Conservation (phyloP, 2,888 invertebrate species). For the Dicycla oo region DNA sequence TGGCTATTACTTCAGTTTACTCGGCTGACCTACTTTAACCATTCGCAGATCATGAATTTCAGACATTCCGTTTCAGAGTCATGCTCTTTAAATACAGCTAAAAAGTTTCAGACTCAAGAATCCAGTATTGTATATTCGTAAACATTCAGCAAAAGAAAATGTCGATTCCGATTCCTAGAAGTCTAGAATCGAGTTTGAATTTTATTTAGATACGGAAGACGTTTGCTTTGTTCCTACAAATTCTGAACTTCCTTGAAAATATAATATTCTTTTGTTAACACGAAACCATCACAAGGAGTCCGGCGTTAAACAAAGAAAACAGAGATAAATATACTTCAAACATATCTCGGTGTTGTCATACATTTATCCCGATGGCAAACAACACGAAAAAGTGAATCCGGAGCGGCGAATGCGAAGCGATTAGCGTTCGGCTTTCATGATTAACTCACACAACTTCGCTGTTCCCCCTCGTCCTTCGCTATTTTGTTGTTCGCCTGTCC, state of each 20-base stretch:
- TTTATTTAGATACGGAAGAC: constrained; percentile 41
- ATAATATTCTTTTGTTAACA: constrained; percentile 40
- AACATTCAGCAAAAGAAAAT: constrained; percentile 23
- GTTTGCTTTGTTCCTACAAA: constrained; percentile 40
- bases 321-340: constrained; percentile 66
- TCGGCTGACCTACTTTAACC: constrained; percentile 27
- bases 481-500: constrained; percentile 68
- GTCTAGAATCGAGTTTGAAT: constrained; percentile 27
- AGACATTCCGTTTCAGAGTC: constrained; percentile 7
- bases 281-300: constrained; percentile 30
- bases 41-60: constrained; percentile 27
- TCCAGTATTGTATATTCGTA: constrained; percentile 19
- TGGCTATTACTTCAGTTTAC: constrained; percentile 28
- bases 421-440: constrained; percentile 80
- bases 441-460: constrained; percentile 77
- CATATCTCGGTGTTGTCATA: constrained; percentile 69
- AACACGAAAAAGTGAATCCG: constrained; percentile 74
- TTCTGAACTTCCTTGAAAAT: constrained; percentile 35
- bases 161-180: constrained; percentile 27
- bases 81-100: constrained; percentile 25
- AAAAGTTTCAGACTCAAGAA: constrained; percentile 18
- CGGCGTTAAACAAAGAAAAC: constrained; percentile 57
- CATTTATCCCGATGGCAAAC: constrained; percentile 70
- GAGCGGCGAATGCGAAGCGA: constrained; percentile 73
- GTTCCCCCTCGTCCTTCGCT: constrained; percentile 67